Percentiles rank a stretch among this genome's conserved stretches.
These are phyloP conservation scores for Axinella damicornis DNA, from an alignment of 37 sponge, comb jelly and placozoan species.

Conservation along the genomic window DNA sequence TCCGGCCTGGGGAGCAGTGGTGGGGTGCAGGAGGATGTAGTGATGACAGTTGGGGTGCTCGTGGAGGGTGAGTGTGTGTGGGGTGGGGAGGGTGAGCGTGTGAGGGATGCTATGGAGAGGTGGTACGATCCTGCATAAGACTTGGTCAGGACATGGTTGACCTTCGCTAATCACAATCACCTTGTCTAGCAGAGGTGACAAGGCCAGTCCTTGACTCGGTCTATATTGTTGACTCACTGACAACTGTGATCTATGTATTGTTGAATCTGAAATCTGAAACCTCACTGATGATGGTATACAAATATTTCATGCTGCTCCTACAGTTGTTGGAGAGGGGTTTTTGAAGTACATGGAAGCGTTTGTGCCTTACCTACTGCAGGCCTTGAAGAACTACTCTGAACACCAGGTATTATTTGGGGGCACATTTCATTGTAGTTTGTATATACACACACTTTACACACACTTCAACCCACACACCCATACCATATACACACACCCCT, in stretches of 20 bases:
- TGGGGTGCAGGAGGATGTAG: constrained; percentile 96
- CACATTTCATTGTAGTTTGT: background rate
- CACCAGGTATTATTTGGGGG: constrained; percentile 55
- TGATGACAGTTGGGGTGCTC: constrained; percentile 89
- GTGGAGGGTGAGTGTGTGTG: constrained; percentile 67
- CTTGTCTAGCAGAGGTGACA: too few relatives aligned
- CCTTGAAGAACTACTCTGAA: constrained; percentile 77
- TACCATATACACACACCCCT: too few relatives aligned
- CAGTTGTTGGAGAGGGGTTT: constrained; percentile 80
- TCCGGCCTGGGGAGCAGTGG: constrained; percentile 57
- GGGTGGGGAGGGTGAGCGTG: background rate
- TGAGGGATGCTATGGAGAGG: background rate
- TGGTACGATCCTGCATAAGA: too few relatives aligned
- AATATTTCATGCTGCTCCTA: too few relatives aligned
- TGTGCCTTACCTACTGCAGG: constrained; percentile 67
- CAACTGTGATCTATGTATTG: too few relatives aligned
- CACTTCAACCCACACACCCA: too few relatives aligned
- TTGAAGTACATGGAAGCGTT: constrained; percentile 88
- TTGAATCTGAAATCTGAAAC: too few relatives aligned
- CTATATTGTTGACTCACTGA: background rate
- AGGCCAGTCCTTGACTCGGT: background rate
- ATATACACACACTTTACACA: background rate
- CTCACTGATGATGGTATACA: too few relatives aligned
- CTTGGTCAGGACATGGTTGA: too few relatives aligned
- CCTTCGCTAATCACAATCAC: too few relatives aligned